phyloP scores from a whole-genome alignment of 2,888 invertebrate species.

The Allophyes oxyacanthae region DNA sequence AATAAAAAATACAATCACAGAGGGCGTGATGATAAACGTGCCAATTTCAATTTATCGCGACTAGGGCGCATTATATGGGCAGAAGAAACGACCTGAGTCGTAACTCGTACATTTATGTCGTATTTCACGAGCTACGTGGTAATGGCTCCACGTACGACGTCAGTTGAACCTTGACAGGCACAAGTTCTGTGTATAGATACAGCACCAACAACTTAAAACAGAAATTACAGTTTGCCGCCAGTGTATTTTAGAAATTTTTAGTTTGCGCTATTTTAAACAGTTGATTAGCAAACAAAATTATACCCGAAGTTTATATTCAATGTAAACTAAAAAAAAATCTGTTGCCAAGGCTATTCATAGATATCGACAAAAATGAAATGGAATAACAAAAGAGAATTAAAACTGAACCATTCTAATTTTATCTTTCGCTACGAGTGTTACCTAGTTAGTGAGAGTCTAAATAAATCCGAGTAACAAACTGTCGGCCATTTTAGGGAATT shows the following conservation, averaged over 20 bases:
- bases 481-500: conserved; percentile 15
- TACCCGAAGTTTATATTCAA: not conserved
- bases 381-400: too few species aligned
- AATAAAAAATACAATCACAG: conserved; percentile 79
- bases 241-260: conserved; percentile 25
- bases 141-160: conserved; percentile 74
- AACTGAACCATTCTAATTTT: too few species aligned
- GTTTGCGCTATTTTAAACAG: not conserved
- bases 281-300: not conserved
- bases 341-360: too few species aligned
- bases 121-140: conserved; percentile 79
- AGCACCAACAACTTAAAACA: conserved; percentile 47
- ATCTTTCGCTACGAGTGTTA: too few species aligned
- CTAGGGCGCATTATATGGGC: conserved; percentile 76
- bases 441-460: too few species aligned
- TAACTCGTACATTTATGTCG: conserved; percentile 80
- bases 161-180: conserved; percentile 65
- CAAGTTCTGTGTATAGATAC: conserved; percentile 53
- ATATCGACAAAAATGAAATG: too few species aligned
- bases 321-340: too few species aligned
- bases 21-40: conserved; percentile 75
- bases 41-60: conserved; percentile 82
- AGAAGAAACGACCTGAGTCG: conserved; percentile 71
- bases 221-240: conserved; percentile 44
- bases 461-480: conserved; percentile 18